Evolutionary conservation across 2,797 vertebrate species (phyloP).

Genomic region (Syngnathus acus): DNA sequence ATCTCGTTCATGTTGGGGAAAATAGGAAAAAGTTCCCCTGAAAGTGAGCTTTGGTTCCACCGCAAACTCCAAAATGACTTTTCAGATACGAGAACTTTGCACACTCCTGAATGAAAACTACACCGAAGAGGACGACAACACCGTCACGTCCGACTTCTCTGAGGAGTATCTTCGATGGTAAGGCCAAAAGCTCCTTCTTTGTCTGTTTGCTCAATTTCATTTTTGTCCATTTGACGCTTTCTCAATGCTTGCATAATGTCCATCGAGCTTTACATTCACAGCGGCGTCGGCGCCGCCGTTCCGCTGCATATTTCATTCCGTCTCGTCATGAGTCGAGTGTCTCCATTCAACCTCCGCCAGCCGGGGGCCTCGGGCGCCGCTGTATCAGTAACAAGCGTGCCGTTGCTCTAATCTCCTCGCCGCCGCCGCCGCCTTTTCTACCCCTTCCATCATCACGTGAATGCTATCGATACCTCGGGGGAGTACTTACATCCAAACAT

Average conservation of each 20-base stretch:
- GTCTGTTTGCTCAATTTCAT: background rate
- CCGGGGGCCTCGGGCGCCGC: background rate
- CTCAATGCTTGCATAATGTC: background rate
- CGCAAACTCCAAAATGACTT: background rate
- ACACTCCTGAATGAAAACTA: slow-evolving; percentile 58
- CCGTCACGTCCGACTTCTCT: slow-evolving; percentile 80
- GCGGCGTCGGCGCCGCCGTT: background rate
- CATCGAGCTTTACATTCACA: background rate
- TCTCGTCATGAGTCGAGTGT: background rate
- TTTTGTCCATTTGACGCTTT: background rate
- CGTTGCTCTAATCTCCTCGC: slow-evolving; percentile 11
- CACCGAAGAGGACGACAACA: slow-evolving; percentile 61
- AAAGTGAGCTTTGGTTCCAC: background rate
- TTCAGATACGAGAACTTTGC: slow-evolving; percentile 55
- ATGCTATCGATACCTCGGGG: slow-evolving; percentile 16
- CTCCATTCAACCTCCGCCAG: background rate
- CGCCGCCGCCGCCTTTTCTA: background rate
- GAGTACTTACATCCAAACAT: slow-evolving; percentile 30
- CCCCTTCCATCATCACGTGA: slow-evolving; percentile 16
- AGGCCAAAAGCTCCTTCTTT: slow-evolving; percentile 28
- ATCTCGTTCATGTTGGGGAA: background rate
- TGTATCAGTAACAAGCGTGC: slow-evolving; percentile 4
- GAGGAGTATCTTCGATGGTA: slow-evolving; percentile 87
- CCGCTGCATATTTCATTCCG: background rate
- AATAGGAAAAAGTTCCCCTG: background rate